phyloP scores from a whole-genome alignment of 2,888 invertebrate genomes.

The Phorcus lineatus region DNA sequence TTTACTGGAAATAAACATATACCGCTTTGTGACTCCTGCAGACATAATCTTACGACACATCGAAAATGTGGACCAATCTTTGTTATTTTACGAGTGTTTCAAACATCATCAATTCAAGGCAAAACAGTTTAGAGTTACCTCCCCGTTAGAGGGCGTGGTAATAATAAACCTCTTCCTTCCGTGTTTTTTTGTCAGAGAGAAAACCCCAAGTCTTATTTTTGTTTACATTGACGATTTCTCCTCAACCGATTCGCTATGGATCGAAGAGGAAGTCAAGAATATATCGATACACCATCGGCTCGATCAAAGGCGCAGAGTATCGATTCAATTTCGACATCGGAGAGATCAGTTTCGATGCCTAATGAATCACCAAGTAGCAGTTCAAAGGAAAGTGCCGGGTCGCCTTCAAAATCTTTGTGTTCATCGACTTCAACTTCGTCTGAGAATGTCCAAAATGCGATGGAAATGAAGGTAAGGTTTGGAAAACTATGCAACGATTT shows the following conservation, averaged over 20 bases:
- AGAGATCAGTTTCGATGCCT: constrained; percentile 36
- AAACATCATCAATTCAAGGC: too few relatives aligned
- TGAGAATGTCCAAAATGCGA: constrained; percentile 60
- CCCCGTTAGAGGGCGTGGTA: constrained; percentile 9
- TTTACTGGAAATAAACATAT: too few relatives aligned
- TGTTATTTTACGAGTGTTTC: too few relatives aligned
- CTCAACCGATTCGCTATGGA: constrained; percentile 22
- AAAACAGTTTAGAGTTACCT: neutral
- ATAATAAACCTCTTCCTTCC: neutral
- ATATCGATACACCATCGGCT: neutral
- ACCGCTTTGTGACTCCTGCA: too few relatives aligned
- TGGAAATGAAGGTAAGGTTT: constrained; percentile 42
- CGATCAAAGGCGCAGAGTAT: constrained; percentile 25
- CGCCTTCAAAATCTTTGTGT: constrained; percentile 70
- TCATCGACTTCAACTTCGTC: constrained; percentile 73
- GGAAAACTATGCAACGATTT: too few relatives aligned
- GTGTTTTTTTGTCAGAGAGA: neutral
- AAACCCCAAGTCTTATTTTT: neutral
- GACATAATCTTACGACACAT: too few relatives aligned
- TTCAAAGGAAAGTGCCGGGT: constrained; percentile 61
- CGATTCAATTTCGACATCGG: neutral
- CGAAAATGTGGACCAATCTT: too few relatives aligned
- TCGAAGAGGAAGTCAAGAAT: constrained; percentile 31
- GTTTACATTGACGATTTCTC: neutral
- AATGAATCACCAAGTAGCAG: constrained; percentile 56